phyloP scores from a whole-genome alignment of 1,140 invertebrate genomes.

The Chironomus striatipennis region DNA sequence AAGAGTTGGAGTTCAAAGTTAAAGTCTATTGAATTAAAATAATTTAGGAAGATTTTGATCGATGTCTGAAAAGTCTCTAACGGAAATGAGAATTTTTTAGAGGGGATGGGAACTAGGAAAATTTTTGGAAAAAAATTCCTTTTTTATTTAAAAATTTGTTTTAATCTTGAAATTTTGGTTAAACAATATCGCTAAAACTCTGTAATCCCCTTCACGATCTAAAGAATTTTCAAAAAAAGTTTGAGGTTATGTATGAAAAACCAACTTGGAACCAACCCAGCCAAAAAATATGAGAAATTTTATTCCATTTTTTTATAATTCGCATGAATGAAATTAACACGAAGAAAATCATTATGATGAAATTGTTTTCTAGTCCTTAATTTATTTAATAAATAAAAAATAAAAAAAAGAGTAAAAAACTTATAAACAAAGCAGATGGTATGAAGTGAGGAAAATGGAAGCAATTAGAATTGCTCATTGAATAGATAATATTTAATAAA shows the following conservation, averaged over 20 bases:
- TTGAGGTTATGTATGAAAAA: background rate
- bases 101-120: no score
- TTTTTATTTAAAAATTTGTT: no score
- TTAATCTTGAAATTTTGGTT: no score
- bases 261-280: no score
- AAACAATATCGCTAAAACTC: no score
- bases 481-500: background rate
- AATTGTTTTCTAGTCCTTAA: constrained; percentile 14
- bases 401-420: background rate
- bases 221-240: background rate
- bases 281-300: background rate
- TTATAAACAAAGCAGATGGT: background rate
- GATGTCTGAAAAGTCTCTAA: no score
- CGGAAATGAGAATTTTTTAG: no score
- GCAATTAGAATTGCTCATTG: constrained; percentile 8
- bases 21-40: no score
- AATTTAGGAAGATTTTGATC: no score
- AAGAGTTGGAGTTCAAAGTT: no score
- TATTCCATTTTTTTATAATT: background rate
- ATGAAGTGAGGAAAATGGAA: background rate
- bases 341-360: background rate
- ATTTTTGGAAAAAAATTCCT: no score
- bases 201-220: no score
- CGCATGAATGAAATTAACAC: background rate
- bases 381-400: background rate